Evolutionary conservation across 2,888 invertebrate genomes (phyloP).

Genomic region (Eurois occulta): DNA sequence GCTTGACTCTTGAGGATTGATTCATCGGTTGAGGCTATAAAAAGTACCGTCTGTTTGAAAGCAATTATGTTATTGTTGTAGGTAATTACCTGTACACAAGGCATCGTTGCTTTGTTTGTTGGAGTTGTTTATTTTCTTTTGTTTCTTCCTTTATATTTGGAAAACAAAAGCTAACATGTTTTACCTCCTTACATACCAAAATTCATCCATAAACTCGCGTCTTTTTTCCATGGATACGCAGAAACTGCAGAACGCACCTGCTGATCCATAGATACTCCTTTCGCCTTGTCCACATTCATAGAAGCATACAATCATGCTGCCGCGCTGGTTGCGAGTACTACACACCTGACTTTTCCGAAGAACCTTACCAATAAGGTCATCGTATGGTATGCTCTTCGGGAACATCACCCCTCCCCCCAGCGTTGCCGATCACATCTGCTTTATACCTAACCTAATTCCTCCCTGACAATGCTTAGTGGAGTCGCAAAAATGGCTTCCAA

Average conservation of each 20-base stretch:
- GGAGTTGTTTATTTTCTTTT: not conserved
- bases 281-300: no score
- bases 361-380: no score
- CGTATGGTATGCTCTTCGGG: no score
- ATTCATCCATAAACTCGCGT: not conserved
- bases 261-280: not conserved
- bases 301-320: no score
- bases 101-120: not conserved
- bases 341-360: no score
- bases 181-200: not conserved
- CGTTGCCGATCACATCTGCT: not conserved
- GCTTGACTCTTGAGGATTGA: slow-evolving; percentile 42
- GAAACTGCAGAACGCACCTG: not conserved
- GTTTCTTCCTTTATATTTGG: not conserved
- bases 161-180: not conserved
- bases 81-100: slow-evolving; percentile 1
- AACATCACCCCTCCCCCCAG: no score
- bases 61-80: slow-evolving; percentile 9
- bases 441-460: not conserved
- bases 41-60: slow-evolving; percentile 33
- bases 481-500: not conserved
- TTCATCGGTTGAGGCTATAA: slow-evolving; percentile 32
- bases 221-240: not conserved
- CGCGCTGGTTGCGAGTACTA: no score
- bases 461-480: not conserved